Conservation (phyloP, 35 echinoderm and acorn worm species). For the Strongylocentrotus purpuratus region DNA sequence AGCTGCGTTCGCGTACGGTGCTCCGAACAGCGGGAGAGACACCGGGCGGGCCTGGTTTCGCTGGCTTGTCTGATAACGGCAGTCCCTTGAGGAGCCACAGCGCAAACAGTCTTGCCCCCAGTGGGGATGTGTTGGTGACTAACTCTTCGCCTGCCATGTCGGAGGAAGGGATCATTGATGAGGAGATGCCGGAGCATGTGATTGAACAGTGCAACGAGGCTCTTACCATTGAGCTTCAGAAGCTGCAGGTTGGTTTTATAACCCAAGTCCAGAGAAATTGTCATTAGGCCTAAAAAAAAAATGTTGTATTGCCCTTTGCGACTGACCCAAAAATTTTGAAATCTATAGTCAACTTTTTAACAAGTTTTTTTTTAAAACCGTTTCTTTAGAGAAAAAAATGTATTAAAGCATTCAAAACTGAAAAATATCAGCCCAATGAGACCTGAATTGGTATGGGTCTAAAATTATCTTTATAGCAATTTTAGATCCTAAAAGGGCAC, state of each 20-base stretch:
- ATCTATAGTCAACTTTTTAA: too few species aligned
- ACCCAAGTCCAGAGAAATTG: too few species aligned
- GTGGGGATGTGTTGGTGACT: not conserved
- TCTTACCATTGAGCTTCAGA: slow-evolving; percentile 80
- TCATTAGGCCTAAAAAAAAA: too few species aligned
- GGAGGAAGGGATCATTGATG: slow-evolving; percentile 80
- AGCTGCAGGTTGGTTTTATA: slow-evolving; percentile 70
- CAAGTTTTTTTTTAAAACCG: too few species aligned
- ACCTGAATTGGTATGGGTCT: too few species aligned
- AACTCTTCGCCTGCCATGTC: not conserved
- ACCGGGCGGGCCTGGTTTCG: not conserved
- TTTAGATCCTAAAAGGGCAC: too few species aligned
- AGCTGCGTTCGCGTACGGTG: slow-evolving; percentile 63
- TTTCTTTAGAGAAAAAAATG: too few species aligned
- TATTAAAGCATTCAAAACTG: too few species aligned
- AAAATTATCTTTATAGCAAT: too few species aligned
- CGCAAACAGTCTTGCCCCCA: not conserved
- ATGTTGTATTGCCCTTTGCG: too few species aligned
- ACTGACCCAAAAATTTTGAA: too few species aligned
- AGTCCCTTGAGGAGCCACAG: slow-evolving; percentile 2
- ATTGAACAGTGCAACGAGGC: slow-evolving; percentile 92
- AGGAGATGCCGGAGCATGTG: slow-evolving; percentile 84
- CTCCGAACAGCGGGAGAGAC: slow-evolving; percentile 30
- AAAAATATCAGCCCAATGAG: too few species aligned
- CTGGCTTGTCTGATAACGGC: not conserved